Evolutionary conservation across 2,113 vertebrate genomes (phyloP).

Genomic region (Phylloscopus whistleri): DNA sequence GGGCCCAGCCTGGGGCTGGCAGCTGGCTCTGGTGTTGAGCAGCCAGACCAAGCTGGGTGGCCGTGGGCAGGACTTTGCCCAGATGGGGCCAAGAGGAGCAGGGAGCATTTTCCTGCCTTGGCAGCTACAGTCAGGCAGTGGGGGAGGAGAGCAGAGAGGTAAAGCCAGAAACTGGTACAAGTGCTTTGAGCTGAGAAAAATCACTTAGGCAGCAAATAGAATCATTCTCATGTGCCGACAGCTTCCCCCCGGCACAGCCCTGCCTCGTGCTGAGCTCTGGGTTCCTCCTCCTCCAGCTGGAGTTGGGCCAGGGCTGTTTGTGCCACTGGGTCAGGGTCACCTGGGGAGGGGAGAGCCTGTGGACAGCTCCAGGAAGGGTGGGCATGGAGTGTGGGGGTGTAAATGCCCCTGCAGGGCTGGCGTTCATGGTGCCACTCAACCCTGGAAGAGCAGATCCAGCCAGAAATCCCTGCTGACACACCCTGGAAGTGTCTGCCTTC

Average conservation of each 20-base stretch:
- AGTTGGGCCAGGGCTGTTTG: not conserved
- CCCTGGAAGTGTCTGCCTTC: not conserved
- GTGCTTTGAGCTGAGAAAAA: not conserved
- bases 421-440: accelerated
- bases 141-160: not conserved
- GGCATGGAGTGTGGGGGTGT: accelerated
- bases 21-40: not conserved
- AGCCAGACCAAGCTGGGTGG: not conserved
- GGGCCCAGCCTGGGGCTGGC: not conserved
- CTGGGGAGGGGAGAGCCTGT: not conserved
- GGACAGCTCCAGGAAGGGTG: not conserved
- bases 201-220: not conserved
- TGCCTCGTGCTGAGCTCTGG: not conserved
- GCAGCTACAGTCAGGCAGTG: not conserved
- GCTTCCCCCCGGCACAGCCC: not conserved
- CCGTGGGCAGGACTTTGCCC: not conserved
- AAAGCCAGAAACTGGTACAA: not conserved
- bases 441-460: not conserved
- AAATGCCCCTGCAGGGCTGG: accelerated
- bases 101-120: accelerated
- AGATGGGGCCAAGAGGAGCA: not conserved
- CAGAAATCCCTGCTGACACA: not conserved
- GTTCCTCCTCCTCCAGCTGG: not conserved
- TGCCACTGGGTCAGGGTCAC: accelerated
- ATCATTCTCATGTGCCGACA: accelerated